Evolutionary conservation across 53 echinoderm and acorn worm species (phyloP).

Genomic region (Stichopus horrens): DNA sequence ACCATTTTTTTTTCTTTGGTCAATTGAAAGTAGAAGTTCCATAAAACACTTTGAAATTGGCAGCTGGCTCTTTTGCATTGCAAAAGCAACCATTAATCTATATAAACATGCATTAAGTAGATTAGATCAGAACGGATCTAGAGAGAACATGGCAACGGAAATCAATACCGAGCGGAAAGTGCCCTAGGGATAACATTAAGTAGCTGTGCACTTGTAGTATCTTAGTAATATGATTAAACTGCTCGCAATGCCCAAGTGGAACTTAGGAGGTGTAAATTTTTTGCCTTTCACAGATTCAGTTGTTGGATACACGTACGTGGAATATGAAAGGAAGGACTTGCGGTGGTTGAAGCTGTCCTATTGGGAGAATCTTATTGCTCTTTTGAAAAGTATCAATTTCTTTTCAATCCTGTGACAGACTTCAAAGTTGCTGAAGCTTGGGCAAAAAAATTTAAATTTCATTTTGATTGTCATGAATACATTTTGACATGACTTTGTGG

Average conservation of each 20-base stretch:
- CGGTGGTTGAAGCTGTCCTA: background rate
- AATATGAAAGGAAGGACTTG: background rate
- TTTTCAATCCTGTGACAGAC: background rate
- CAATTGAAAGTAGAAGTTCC: constrained; percentile 1
- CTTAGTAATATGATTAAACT: constrained; percentile 36
- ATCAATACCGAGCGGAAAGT: constrained; percentile 21
- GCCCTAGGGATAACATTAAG: constrained; percentile 24
- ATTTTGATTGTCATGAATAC: background rate
- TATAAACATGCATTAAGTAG: constrained; percentile 43
- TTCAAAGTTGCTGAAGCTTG: background rate
- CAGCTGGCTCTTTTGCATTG: constrained; percentile 10
- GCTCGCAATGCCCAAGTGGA: constrained; percentile 8
- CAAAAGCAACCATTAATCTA: constrained; percentile 40
- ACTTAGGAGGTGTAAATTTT: background rate
- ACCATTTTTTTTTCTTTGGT: background rate
- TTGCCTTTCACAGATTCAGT: background rate
- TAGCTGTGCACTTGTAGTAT: constrained; percentile 18
- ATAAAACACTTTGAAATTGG: constrained; percentile 22
- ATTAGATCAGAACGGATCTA: constrained; percentile 22
- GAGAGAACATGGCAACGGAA: constrained; percentile 15
- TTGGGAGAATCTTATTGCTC: background rate
- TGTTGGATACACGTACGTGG: background rate
- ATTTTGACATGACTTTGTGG: too few relatives aligned
- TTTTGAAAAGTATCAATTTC: constrained; percentile 4
- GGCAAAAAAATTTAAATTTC: background rate